Base-by-base conservation (phyloP, 2,888 invertebrate species). In the Ennomos quercinarius region DNA sequence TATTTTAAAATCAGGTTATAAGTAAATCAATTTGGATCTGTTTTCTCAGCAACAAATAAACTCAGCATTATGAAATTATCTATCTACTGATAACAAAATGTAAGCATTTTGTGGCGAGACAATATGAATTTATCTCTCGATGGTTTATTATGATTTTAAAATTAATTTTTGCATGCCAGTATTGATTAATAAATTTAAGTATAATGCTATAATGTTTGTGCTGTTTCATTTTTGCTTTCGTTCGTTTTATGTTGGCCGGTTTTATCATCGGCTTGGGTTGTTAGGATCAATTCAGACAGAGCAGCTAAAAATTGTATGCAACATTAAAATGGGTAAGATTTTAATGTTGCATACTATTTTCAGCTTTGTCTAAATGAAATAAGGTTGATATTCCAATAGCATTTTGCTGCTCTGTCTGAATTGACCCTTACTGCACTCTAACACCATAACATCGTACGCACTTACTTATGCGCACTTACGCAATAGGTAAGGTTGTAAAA, bases 151-250 rank as follows among this genome's bases (percentile, higher is more conserved):
- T 81, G 79, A 85, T 89, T 89, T 86, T 85, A 84, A 83, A 47
- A 49, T 74, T 83, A 81, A 78, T 87, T 2, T 17, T 87, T 86
- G 91, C 89, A 90, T 87, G 90, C 84, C 83, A 85, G 83, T 87
- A 87, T 86, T 83, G 84, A 86, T 82, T 83, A 91, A 90, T 91
- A 91, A 91, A 91, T 91, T 91, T 91, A 91, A 91, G 91, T 91
- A 89, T 86, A 91, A 90, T 87, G 45, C 80, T 77, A 89, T 87
- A 84, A 84, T 74, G 68, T 78, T 68, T 66, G 70, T 74, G 89
- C 67, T 76, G 89, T 91, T 91, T 91, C 70, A 89, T 91, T 91
- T 85, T n/a, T 53, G 66, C 64, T 63, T 66, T 64, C 59, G 58
- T 53, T 42, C 42, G 62, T 71, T 69, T 70, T 59, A 8, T 12